Percentiles rank a stretch among this genome's conserved stretches.
Evolutionary conservation across 2,888 invertebrate species (phyloP).

Genomic region (Nymphalis urticae): DNA sequence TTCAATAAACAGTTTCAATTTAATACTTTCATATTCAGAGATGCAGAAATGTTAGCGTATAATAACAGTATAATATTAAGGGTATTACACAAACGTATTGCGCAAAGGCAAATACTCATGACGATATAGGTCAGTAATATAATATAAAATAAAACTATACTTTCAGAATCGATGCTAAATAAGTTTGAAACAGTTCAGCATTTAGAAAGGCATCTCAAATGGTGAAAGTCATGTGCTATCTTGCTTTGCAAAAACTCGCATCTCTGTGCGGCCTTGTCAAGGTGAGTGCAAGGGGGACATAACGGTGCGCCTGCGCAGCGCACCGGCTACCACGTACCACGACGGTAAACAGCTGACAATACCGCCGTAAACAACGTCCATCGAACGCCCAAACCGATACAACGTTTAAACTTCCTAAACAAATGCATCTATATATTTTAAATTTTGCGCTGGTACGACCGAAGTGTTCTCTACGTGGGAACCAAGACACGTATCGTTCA

Average conservation of each 20-base stretch:
- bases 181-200: conserved; percentile 49
- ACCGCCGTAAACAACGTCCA: conserved; percentile 51
- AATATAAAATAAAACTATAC: neutral
- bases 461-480: conserved; percentile 47
- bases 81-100: conserved; percentile 4
- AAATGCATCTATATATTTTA: conserved; percentile 48
- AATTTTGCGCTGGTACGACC: conserved; percentile 37
- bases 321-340: conserved; percentile 54
- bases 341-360: conserved; percentile 47
- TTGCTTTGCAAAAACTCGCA: conserved; percentile 77
- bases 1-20: conserved; percentile 7
- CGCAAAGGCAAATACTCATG: neutral
- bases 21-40: conserved; percentile 19
- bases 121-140: neutral
- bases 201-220: conserved; percentile 77
- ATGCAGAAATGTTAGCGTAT: neutral
- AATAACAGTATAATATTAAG: neutral
- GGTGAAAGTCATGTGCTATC: conserved; percentile 80
- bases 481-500: conserved; percentile 65
- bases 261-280: conserved; percentile 79
- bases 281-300: conserved; percentile 79
- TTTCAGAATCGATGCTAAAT: conserved; percentile 33
- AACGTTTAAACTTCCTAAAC: conserved; percentile 35
- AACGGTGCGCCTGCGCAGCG: conserved; percentile 63
- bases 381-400: conserved; percentile 45